Evolutionary conservation across 37 sponge, comb jelly and placozoan species (phyloP).

Genomic region (Ephydatia muelleri): DNA sequence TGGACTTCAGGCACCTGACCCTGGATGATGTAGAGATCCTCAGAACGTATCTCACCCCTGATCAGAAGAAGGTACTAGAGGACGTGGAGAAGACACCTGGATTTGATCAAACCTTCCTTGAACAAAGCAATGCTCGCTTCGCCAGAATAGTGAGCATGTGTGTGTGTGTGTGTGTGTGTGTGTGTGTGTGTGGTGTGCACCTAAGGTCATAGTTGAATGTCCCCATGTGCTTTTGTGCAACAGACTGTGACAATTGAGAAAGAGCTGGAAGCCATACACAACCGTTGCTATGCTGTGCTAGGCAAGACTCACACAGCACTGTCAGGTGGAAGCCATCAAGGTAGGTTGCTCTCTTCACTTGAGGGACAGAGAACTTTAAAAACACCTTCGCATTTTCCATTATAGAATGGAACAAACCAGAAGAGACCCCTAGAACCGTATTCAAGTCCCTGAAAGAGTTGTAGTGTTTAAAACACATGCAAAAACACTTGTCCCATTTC

Average conservation of each 20-base stretch:
- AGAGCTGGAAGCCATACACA: constrained; percentile 6
- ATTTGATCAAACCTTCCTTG: not conserved
- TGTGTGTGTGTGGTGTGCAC: not conserved
- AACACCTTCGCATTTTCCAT: not conserved
- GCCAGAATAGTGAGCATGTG: not conserved
- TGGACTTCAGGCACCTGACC: constrained; percentile 7
- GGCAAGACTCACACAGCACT: not conserved
- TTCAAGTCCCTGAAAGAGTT: not conserved
- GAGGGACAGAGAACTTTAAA: not conserved
- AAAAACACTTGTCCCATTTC: not conserved
- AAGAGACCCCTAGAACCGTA: not conserved
- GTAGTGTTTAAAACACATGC: not conserved
- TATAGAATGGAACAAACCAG: not conserved
- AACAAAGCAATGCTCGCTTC: not conserved
- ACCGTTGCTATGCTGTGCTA: not conserved
- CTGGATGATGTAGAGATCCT: constrained; percentile 14
- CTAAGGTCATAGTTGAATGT: not conserved
- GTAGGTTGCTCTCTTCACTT: not conserved
- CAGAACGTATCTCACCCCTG: constrained; percentile 30
- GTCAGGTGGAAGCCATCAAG: not conserved
- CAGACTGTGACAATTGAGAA: constrained; percentile 7
- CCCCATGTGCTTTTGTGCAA: not conserved
- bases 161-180: too few species aligned
- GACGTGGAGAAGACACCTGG: not conserved
- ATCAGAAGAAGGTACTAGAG: constrained; percentile 26